Conservation (phyloP, 2,113 vertebrate species). For the Pimephales promelas region DNA sequence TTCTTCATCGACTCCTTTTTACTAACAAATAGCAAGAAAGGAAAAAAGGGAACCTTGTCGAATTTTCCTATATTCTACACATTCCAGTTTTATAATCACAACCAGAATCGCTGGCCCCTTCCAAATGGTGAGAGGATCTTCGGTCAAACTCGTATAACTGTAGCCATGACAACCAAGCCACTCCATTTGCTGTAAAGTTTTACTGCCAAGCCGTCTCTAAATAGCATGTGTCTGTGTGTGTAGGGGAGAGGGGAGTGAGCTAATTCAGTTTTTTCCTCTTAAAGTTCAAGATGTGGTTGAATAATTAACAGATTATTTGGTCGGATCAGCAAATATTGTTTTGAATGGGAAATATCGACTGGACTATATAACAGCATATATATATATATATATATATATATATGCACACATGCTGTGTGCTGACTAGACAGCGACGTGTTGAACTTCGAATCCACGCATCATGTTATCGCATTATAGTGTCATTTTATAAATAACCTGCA, state of each 20-base stretch:
- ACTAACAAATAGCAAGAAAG: conserved; percentile 7
- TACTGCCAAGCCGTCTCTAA: conserved; percentile 63
- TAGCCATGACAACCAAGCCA: conserved; percentile 73
- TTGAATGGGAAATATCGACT: background rate
- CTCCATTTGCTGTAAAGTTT: conserved; percentile 72
- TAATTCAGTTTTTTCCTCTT: conserved; percentile 20
- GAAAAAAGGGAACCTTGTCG: background rate
- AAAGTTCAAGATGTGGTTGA: conserved; percentile 32
- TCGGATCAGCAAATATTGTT: background rate
- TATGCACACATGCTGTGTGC: background rate
- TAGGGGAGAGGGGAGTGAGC: conserved; percentile 30
- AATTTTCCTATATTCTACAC: conserved; percentile 39
- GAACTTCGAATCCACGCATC: background rate
- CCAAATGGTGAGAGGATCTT: conserved; percentile 51
- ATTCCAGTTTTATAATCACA: conserved; percentile 54
- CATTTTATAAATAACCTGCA: background rate
- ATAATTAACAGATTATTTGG: conserved; percentile 22
- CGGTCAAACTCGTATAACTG: conserved; percentile 72
- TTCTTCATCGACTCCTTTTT: background rate
- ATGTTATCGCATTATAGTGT: background rate
- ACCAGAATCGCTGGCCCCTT: conserved; percentile 45
- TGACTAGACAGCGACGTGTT: background rate
- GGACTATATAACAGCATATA: too few relatives aligned
- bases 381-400: too few relatives aligned
- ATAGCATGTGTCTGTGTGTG: conserved; percentile 45